phyloP scores from a whole-genome alignment of 1,140 invertebrate genomes.

The Callitettix versicolor region DNA sequence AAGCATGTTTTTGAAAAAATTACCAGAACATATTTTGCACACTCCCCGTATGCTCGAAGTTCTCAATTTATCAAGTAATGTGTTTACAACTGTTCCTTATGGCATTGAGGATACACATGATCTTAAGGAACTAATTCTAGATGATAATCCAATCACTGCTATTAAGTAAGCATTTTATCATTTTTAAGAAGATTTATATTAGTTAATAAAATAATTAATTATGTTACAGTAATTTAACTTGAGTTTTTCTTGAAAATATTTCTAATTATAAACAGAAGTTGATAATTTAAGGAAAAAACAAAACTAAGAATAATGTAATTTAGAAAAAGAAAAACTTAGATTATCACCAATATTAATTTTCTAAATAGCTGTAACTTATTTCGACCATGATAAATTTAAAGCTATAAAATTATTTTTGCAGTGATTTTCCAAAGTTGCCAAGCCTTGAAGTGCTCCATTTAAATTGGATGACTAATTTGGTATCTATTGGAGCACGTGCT shows the following conservation, averaged over 20 bases:
- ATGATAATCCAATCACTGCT: slow-evolving; percentile 52
- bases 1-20: slow-evolving; percentile 43
- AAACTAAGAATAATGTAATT: too few relatives aligned
- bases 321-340: too few relatives aligned
- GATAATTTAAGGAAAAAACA: not conserved
- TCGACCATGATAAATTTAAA: too few relatives aligned
- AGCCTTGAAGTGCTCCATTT: slow-evolving; percentile 50
- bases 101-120: slow-evolving; percentile 44
- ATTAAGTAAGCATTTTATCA: slow-evolving; percentile 29
- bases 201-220: slow-evolving; percentile 27
- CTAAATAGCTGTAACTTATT: too few relatives aligned
- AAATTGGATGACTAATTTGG: slow-evolving; percentile 46
- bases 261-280: not conserved
- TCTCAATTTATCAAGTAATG: slow-evolving; percentile 58
- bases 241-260: not conserved
- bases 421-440: slow-evolving; percentile 46
- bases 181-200: slow-evolving; percentile 31
- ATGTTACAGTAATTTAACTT: slow-evolving; percentile 28
- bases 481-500: slow-evolving; percentile 39
- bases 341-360: too few relatives aligned
- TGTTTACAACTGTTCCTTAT: slow-evolving; percentile 45
- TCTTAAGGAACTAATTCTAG: slow-evolving; percentile 48
- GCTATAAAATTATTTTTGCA: too few relatives aligned
- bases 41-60: slow-evolving; percentile 47
- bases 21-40: slow-evolving; percentile 53